Base-by-base conservation (phyloP, 2,797 vertebrate species). In the Diglossa cyanea region DNA sequence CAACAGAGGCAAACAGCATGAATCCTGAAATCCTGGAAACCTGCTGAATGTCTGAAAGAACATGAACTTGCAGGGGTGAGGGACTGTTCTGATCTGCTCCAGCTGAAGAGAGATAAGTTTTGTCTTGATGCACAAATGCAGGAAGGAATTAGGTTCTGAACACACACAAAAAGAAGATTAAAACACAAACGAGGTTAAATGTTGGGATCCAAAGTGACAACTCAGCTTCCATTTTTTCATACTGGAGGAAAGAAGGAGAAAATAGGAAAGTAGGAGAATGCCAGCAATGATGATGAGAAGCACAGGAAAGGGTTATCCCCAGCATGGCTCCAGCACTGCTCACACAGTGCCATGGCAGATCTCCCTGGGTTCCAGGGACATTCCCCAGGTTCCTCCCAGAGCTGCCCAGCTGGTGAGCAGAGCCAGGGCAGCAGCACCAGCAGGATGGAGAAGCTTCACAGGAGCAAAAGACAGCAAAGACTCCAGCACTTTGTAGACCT, bases 391-490 rank as follows among this genome's bases (percentile, higher is more conserved):
- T 17, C 13, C 25, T 47, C 20, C 81, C 51, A 65, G 51, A 73
- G 50, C 58, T 33, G 30, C 58, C 58, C 68, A 40, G 48, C 16
- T 50, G 65, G 24, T 39, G 17, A 40, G 57, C 48, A 72, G 58
- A 82, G 58, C 33, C 80, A 47, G 1, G 3, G 39, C 57, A 72
- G 48, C 67, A 47, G 58, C 48, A 39, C 17, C 65, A 61, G 47
- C 0, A 0, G 18, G 33, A 2, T 24, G 42, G 24, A 16, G 42
- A 21, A 81, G 37, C 37, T 45, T 30, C 3, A 0, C 3, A 9
- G 25, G 25, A 60, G 44, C 58, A 48, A 31, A 42, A 11, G 35
- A 17, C 35, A 61, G 26, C 57, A 35, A 50, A 31, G 25, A 26
- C 21, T 58, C 53, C 14, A 21, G 1, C 18, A 44, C 18, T 51